A percentile compares a stretch with the other conserved stretches of the same genome.
These are phyloP conservation scores for Ovibos moschatus DNA, from an alignment of 2,113 vertebrate genomes.

Conservation along the genomic window DNA sequence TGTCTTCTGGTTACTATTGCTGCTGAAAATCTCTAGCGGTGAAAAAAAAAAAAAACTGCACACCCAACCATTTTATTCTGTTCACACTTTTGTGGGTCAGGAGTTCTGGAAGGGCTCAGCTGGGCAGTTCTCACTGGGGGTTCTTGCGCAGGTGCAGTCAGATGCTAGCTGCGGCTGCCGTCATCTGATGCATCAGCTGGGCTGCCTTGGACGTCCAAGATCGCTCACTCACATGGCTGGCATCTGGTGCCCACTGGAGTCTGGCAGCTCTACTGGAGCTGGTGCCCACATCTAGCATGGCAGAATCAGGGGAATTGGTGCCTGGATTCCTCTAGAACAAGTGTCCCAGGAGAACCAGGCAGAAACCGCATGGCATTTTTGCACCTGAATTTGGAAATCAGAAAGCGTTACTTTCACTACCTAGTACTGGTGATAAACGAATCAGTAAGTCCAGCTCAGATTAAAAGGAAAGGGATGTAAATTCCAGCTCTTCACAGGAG, in stretches of 20 bases:
- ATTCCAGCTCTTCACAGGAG: not conserved
- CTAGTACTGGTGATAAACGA: rapidly evolving
- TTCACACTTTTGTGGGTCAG: not conserved
- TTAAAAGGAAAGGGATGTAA: too few species aligned
- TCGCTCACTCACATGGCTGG: not conserved
- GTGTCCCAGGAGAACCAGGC: not conserved
- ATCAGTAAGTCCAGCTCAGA: not conserved
- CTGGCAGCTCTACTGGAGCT: not conserved
- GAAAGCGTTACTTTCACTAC: not conserved
- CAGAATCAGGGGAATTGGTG: not conserved
- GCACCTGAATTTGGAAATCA: not conserved
- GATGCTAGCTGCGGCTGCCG: not conserved
- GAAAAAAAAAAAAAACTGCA: not conserved
- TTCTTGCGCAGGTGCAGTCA: not conserved
- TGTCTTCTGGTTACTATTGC: not conserved
- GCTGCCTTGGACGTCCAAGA: not conserved
- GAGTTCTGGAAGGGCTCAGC: not conserved
- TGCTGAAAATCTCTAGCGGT: not conserved
- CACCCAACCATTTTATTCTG: not conserved
- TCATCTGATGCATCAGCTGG: not conserved
- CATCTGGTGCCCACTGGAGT: not conserved
- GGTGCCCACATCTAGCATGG: not conserved
- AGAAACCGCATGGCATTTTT: not conserved
- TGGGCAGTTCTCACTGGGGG: not conserved
- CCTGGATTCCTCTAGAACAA: not conserved